Evolutionary conservation across 2,113 vertebrate genomes (phyloP).

Genomic region (Vulpes ferrilata): DNA sequence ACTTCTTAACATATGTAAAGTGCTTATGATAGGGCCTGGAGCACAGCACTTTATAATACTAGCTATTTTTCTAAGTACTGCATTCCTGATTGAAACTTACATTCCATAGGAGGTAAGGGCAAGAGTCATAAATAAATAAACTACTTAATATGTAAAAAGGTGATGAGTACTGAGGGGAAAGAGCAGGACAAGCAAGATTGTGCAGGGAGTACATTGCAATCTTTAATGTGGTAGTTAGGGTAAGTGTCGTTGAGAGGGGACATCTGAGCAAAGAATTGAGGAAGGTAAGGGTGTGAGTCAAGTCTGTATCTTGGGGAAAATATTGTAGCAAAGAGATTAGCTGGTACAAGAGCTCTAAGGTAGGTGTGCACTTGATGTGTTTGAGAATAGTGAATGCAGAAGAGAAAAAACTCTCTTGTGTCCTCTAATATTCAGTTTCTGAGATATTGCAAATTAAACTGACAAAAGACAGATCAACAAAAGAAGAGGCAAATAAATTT

Average conservation of each 20-base stretch:
- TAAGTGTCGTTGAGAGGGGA: neutral
- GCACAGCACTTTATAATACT: neutral
- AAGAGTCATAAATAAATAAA: neutral
- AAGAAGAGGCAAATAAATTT: neutral
- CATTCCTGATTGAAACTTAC: neutral
- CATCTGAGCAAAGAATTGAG: neutral
- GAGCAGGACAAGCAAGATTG: neutral
- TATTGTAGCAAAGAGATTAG: neutral
- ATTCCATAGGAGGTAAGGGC: neutral
- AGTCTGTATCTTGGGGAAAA: neutral
- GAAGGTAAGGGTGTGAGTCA: neutral
- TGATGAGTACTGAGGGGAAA: neutral
- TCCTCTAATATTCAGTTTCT: neutral
- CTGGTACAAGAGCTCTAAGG: neutral
- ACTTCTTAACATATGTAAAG: neutral
- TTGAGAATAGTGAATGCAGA: neutral
- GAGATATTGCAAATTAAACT: neutral
- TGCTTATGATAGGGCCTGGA: neutral
- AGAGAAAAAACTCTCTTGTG: neutral
- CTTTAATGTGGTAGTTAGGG: neutral
- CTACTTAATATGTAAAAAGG: neutral
- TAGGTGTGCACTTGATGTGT: no score
- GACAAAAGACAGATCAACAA: neutral
- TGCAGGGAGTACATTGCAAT: no score
- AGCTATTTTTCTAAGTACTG: neutral